phyloP scores from a whole-genome alignment of 2,797 vertebrate species.

The Eptatretus atami region DNA sequence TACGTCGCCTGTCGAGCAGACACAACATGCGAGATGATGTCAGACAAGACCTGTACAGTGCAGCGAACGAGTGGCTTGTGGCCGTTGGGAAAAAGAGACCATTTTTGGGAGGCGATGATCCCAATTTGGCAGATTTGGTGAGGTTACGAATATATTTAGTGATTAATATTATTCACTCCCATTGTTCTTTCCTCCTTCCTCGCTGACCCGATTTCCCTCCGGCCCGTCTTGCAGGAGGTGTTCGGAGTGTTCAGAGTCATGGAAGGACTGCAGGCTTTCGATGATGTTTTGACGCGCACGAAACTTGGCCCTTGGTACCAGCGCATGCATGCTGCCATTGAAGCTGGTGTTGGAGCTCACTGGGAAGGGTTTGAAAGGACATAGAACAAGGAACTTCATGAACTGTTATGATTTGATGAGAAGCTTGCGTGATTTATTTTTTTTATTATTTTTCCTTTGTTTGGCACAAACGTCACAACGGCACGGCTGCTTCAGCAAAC shows the following conservation, averaged over 20 bases:
- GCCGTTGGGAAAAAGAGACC: constrained; percentile 44
- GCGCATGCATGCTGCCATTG: constrained; percentile 29
- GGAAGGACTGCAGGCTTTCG: constrained; percentile 62
- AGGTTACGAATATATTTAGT: constrained; percentile 10
- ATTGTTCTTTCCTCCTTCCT: not conserved
- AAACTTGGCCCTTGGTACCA: constrained; percentile 50
- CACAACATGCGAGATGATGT: constrained; percentile 52
- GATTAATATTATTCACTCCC: not conserved
- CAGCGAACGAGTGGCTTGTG: constrained; percentile 48
- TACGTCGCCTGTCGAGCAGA: constrained; percentile 14
- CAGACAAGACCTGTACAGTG: constrained; percentile 54
- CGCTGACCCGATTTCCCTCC: too few relatives aligned
- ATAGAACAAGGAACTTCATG: too few relatives aligned
- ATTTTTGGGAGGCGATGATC: constrained; percentile 58
- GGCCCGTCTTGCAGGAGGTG: constrained; percentile 28
- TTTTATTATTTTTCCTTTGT: too few relatives aligned
- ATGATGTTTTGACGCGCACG: constrained; percentile 65
- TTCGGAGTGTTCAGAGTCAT: constrained; percentile 65
- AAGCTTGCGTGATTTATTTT: too few relatives aligned
- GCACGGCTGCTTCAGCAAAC: too few relatives aligned
- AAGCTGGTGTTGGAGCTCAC: too few relatives aligned
- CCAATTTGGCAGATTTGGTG: constrained; percentile 82
- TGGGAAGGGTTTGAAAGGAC: too few relatives aligned
- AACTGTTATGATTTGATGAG: too few relatives aligned
- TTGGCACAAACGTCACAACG: too few relatives aligned